phyloP scores from a whole-genome alignment of 2,113 vertebrate species.

The Leucoraja erinaceus region DNA sequence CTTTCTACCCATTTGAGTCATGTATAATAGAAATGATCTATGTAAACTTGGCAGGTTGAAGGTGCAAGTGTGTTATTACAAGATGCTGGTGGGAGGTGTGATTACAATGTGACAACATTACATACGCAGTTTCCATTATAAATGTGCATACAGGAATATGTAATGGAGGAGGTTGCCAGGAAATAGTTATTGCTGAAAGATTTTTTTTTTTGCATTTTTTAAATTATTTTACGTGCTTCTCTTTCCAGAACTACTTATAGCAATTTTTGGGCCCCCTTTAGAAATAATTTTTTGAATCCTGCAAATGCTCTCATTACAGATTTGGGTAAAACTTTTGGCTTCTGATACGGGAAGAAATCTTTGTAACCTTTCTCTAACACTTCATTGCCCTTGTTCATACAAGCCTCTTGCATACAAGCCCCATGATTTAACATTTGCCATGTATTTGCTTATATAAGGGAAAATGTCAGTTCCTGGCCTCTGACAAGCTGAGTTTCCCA shows the following conservation, averaged over 20 bases:
- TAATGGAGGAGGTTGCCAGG: background rate
- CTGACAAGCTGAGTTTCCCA: background rate
- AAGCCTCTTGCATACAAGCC: background rate
- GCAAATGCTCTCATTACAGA: background rate
- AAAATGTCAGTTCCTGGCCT: background rate
- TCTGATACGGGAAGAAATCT: background rate
- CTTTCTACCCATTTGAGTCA: background rate
- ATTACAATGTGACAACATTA: conserved; percentile 17
- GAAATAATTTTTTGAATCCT: background rate
- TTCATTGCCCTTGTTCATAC: background rate
- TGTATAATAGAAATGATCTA: background rate
- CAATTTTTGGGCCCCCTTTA: background rate
- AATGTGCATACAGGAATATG: background rate
- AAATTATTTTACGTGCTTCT: background rate
- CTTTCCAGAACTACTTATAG: background rate
- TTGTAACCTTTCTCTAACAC: background rate
- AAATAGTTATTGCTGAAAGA: background rate
- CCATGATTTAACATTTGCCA: background rate
- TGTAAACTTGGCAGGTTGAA: background rate
- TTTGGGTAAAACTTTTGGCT: background rate
- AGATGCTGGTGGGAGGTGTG: background rate
- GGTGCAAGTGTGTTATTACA: background rate
- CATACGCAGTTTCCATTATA: background rate
- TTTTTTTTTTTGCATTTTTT: background rate
- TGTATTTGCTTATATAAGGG: background rate